Evolutionary conservation across 1,140 invertebrate species (phyloP).

Genomic region (Holcopasites calliopsidis): DNA sequence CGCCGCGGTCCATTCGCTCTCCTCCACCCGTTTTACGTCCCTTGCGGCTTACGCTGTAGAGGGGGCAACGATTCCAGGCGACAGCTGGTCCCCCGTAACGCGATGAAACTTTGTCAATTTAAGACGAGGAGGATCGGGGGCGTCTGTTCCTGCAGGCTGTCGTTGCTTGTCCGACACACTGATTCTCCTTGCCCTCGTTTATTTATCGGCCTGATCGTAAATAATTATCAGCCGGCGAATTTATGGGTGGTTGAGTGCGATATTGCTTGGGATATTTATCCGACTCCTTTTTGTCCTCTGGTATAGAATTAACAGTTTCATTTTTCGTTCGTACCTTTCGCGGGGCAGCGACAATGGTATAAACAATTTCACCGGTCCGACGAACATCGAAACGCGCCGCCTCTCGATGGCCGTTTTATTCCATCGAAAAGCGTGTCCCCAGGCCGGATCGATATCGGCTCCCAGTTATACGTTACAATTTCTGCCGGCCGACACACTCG

Average conservation of each 20-base stretch:
- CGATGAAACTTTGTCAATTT: neutral
- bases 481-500: neutral
- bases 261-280: too few relatives aligned
- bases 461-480: neutral
- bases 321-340: too few relatives aligned
- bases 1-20: slow-evolving; percentile 29
- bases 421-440: neutral
- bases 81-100: neutral
- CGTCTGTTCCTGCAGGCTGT: too few relatives aligned
- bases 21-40: neutral
- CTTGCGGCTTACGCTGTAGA: neutral
- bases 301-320: too few relatives aligned
- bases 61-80: neutral
- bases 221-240: too few relatives aligned
- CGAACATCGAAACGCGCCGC: neutral
- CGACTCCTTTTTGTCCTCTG: too few relatives aligned
- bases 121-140: neutral
- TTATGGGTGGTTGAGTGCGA: too few relatives aligned
- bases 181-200: too few relatives aligned
- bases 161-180: too few relatives aligned
- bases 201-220: too few relatives aligned
- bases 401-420: neutral
- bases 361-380: neutral
- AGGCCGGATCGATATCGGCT: neutral
- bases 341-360: neutral